A percentile compares a stretch with the other conserved stretches of the same genome.
phyloP scores from a whole-genome alignment of 2,888 invertebrate species.

The Deroplatys truncata region DNA sequence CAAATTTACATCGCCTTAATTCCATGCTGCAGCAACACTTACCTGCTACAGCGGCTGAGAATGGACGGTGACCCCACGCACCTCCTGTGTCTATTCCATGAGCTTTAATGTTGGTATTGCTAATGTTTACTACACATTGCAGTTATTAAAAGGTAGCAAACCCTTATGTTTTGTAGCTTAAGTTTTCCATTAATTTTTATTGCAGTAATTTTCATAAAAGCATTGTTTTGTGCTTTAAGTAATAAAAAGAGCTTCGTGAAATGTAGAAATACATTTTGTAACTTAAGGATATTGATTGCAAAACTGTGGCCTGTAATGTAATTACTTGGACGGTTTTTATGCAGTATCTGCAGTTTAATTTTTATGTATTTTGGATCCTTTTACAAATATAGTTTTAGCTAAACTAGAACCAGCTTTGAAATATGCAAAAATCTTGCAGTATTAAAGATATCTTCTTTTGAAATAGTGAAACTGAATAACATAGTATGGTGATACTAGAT shows the following conservation, averaged over 20 bases:
- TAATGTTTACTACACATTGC: background rate
- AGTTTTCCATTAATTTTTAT: background rate
- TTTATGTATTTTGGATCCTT: background rate
- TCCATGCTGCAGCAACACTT: conserved; percentile 39
- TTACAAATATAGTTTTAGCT: background rate
- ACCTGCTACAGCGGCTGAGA: background rate
- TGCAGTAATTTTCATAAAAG: background rate
- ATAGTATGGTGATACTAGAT: too few species aligned
- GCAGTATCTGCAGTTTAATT: background rate
- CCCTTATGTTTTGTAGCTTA: background rate
- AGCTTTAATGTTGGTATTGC: background rate
- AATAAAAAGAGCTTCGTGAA: background rate
- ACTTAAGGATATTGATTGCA: background rate
- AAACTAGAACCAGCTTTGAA: background rate
- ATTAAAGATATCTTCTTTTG: too few species aligned
- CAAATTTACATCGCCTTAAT: conserved; percentile 41
- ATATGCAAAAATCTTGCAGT: background rate
- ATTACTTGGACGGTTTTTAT: background rate
- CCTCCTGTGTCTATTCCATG: background rate
- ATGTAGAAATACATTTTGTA: background rate
- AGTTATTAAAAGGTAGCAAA: background rate
- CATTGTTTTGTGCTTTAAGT: background rate
- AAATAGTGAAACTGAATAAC: too few species aligned
- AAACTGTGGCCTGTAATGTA: background rate
- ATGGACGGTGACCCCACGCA: background rate